Percentiles rank a stretch among this genome's conserved stretches.
These are phyloP conservation scores for Cotesia chilonis DNA, from an alignment of 1,140 invertebrate species.

Conservation along the genomic window DNA sequence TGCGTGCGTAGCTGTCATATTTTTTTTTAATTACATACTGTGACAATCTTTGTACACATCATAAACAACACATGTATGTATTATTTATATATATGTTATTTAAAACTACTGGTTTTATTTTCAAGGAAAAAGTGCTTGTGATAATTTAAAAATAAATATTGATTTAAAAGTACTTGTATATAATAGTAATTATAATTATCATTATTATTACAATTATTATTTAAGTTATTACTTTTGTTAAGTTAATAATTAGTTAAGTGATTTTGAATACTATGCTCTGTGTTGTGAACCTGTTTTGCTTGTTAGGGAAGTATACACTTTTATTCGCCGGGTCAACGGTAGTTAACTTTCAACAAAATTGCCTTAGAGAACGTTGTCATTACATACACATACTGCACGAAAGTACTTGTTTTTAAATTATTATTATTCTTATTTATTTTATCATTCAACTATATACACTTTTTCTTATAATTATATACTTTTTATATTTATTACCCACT, in stretches of 20 bases:
- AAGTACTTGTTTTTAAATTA: conserved; percentile 6
- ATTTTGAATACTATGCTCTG: conserved; percentile 8
- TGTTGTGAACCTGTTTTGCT: neutral
- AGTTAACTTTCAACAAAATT: conserved; percentile 27
- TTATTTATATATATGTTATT: no score
- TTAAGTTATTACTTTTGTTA: conserved; percentile 2
- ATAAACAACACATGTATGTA: no score
- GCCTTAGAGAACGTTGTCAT: conserved; percentile 19
- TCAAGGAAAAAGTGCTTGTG: no score
- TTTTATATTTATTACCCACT: no score
- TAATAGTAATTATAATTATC: neutral
- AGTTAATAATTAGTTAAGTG: conserved; percentile 15
- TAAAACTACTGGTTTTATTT: no score
- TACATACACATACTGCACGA: conserved; percentile 8
- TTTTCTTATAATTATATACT: neutral
- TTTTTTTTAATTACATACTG: no score
- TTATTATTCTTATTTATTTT: conserved; percentile 22
- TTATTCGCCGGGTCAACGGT: conserved; percentile 19
- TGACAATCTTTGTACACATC: no score
- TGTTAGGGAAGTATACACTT: conserved; percentile 11
- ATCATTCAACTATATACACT: conserved; percentile 18
- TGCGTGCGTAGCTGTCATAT: no score
- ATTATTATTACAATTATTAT: neutral
- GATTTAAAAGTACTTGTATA: neutral
- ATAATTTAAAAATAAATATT: no score